Evolutionary conservation across 2,113 vertebrate genomes (phyloP).

Genomic region (Clupea harengus): DNA sequence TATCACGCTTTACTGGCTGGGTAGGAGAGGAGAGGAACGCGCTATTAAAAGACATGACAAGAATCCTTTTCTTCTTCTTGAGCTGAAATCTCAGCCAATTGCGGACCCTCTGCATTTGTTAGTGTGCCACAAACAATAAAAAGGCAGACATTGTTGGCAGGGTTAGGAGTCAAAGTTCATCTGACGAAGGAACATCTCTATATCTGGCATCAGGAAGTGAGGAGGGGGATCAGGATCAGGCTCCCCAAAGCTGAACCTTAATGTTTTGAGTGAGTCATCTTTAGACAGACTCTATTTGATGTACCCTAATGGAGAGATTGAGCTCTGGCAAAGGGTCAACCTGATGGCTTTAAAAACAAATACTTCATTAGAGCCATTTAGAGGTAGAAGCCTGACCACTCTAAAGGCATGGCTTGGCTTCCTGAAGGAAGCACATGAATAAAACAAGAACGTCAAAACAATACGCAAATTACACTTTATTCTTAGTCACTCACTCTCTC

Average conservation of each 20-base stretch:
- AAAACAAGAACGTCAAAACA: neutral
- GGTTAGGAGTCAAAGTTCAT: constrained; percentile 4
- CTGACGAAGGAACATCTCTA: neutral
- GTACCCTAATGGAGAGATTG: neutral
- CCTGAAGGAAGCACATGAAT: neutral
- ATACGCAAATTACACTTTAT: neutral
- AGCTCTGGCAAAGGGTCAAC: neutral
- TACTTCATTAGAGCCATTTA: neutral
- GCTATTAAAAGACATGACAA: neutral
- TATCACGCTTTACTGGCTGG: neutral
- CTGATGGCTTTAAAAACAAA: neutral
- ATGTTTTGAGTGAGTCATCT: neutral
- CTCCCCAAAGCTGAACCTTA: neutral
- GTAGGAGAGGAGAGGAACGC: neutral
- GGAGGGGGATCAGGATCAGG: neutral
- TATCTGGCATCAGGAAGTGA: neutral
- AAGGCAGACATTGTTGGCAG: neutral
- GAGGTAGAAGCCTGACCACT: neutral
- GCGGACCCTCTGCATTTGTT: neutral
- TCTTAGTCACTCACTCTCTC: neutral
- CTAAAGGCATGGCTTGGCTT: neutral
- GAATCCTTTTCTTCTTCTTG: neutral
- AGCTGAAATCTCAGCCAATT: neutral
- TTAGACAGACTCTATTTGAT: neutral
- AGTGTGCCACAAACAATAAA: neutral